Conservation (phyloP, 2,797 vertebrate genomes). For the Myotis findleyi region DNA sequence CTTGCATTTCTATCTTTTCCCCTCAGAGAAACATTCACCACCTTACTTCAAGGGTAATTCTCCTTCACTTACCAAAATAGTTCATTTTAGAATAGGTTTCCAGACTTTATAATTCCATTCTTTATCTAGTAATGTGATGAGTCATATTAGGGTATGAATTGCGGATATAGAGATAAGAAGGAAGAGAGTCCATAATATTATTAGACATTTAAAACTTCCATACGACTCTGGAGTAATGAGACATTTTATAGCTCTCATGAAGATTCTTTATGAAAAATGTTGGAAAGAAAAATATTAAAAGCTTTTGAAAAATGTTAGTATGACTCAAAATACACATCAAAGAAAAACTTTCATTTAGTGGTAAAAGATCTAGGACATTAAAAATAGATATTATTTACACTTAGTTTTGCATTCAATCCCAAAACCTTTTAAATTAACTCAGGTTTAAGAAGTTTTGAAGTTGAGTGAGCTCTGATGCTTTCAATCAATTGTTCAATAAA, state of each 20-base stretch:
- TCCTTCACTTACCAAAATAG: neutral
- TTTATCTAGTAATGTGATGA: slow-evolving; percentile 3
- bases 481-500: slow-evolving; percentile 4
- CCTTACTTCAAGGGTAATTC: slow-evolving; percentile 53
- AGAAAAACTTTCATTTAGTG: slow-evolving; percentile 15
- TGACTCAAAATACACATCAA: slow-evolving; percentile 57
- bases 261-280: slow-evolving; percentile 14
- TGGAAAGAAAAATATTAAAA: slow-evolving; percentile 67
- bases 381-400: slow-evolving; percentile 31
- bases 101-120: neutral
- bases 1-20: neutral
- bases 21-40: slow-evolving; percentile 44
- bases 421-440: slow-evolving; percentile 2
- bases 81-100: slow-evolving; percentile 25
- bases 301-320: slow-evolving; percentile 55
- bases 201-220: slow-evolving; percentile 38
- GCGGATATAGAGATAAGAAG: neutral
- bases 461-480: slow-evolving; percentile 32
- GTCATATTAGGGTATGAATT: slow-evolving; percentile 36
- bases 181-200: neutral
- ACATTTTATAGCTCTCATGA: slow-evolving; percentile 57
- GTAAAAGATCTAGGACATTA: slow-evolving; percentile 2
- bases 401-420: neutral
- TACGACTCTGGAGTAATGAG: slow-evolving; percentile 40
- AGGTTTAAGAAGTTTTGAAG: neutral